These are phyloP conservation scores for Diarsia brunnea DNA, from an alignment of 2,888 invertebrate genomes.

Conservation along the genomic window DNA sequence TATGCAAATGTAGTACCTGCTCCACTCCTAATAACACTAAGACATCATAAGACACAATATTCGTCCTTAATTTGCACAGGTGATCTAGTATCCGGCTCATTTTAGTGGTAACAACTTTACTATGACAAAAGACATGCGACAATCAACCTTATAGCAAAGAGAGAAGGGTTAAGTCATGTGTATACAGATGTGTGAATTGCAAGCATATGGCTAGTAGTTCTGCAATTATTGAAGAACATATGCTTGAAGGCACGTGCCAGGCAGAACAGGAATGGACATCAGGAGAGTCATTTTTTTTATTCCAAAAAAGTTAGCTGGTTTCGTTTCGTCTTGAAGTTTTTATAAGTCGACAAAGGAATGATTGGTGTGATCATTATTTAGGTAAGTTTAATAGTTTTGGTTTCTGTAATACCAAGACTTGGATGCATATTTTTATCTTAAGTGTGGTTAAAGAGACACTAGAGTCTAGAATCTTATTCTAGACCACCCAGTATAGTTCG, in stretches of 20 bases:
- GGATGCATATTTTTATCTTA: background rate
- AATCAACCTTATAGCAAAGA: background rate
- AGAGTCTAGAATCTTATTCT: background rate
- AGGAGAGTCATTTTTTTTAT: slow-evolving; percentile 33
- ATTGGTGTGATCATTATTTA: background rate
- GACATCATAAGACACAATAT: slow-evolving; percentile 61
- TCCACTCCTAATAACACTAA: slow-evolving; percentile 35
- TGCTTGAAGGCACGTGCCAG: slow-evolving; percentile 79
- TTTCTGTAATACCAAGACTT: background rate
- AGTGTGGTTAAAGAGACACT: background rate
- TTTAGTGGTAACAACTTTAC: slow-evolving; percentile 48
- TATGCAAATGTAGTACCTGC: slow-evolving; percentile 50
- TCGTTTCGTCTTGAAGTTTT: slow-evolving; percentile 5
- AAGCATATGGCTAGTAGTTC: slow-evolving; percentile 75
- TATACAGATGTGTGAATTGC: slow-evolving; percentile 23
- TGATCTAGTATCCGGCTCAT: slow-evolving; percentile 61
- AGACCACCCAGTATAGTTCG: background rate
- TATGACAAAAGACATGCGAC: slow-evolving; percentile 48
- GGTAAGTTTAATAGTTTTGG: background rate
- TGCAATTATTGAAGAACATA: slow-evolving; percentile 78
- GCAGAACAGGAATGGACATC: slow-evolving; percentile 62
- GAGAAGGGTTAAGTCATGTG: background rate
- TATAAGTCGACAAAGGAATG: slow-evolving; percentile 24
- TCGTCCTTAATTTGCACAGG: slow-evolving; percentile 63
- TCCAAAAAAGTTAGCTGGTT: slow-evolving; percentile 28